These are phyloP conservation scores for Rugalucina vietnamica DNA, from an alignment of 2,888 invertebrate species.

Conservation along the genomic window DNA sequence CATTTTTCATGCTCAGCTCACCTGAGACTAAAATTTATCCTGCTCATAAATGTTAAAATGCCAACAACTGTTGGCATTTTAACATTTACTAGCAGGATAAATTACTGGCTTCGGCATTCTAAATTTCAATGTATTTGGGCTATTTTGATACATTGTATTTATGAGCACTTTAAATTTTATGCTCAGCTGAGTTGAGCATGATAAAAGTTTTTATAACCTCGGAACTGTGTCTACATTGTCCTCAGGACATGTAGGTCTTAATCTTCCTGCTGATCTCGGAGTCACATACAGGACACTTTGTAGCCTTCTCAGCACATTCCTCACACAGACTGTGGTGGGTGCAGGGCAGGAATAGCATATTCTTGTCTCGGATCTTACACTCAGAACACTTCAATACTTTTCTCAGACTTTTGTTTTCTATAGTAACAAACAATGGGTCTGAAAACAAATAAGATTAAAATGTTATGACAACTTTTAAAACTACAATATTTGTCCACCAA, in stretches of 20 bases:
- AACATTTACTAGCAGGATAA: no score
- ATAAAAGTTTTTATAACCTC: no score
- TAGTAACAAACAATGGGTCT: constrained; percentile 34
- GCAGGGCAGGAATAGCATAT: constrained; percentile 56
- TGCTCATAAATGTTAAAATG: no score
- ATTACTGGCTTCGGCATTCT: no score
- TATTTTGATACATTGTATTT: no score
- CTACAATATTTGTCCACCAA: not conserved
- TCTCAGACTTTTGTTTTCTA: constrained; percentile 39
- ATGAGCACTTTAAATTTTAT: no score
- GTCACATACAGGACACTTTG: constrained; percentile 46
- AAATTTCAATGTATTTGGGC: no score
- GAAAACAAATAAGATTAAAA: not conserved
- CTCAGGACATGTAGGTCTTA: constrained; percentile 56
- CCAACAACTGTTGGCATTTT: no score
- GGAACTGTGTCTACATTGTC: no score
- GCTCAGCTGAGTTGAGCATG: no score
- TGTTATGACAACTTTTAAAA: not conserved
- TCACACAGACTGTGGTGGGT: constrained; percentile 56
- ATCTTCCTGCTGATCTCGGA: constrained; percentile 43
- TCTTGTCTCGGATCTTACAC: constrained; percentile 47
- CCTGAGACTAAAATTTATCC: no score
- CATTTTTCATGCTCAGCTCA: no score
- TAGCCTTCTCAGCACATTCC: constrained; percentile 34
- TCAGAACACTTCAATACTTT: constrained; percentile 48